A percentile compares a stretch with the other conserved stretches of the same genome.
Evolutionary conservation across 1,140 invertebrate species (phyloP).

Genomic region (Papilio glaucus): DNA sequence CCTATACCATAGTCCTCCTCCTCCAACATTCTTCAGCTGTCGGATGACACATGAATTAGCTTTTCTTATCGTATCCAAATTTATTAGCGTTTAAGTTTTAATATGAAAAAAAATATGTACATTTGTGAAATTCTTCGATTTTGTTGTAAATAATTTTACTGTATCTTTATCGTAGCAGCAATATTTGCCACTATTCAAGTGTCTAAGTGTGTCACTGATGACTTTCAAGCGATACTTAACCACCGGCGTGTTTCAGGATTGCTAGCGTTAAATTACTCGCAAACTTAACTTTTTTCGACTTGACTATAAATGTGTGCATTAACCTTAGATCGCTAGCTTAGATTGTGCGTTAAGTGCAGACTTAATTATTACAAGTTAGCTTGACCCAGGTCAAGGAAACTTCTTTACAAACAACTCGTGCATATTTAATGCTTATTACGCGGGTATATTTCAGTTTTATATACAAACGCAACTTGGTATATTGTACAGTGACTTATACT

Average conservation of each 20-base stretch:
- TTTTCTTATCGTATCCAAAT: too few relatives aligned
- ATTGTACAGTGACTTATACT: neutral
- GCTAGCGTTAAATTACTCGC: constrained; percentile 28
- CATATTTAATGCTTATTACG: constrained; percentile 19
- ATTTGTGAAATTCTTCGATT: too few relatives aligned
- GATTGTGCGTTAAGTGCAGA: constrained; percentile 24
- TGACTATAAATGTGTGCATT: constrained; percentile 37
- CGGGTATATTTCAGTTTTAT: neutral
- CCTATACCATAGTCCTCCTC: too few relatives aligned
- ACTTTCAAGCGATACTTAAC: constrained; percentile 16
- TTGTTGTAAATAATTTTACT: neutral
- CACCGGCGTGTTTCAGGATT: neutral
- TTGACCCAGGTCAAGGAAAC: constrained; percentile 33
- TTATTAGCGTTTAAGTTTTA: too few relatives aligned
- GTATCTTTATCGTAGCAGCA: neutral
- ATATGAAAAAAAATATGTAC: too few relatives aligned
- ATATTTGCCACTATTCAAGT: neutral
- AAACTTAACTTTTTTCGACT: constrained; percentile 33
- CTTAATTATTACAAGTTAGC: constrained; percentile 17
- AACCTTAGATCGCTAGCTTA: constrained; percentile 33
- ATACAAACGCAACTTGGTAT: neutral
- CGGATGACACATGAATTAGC: too few relatives aligned
- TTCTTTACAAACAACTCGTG: constrained; percentile 27
- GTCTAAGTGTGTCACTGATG: constrained; percentile 21
- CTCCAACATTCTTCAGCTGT: too few relatives aligned